Evolutionary conservation across 2,113 vertebrate species (phyloP).

Genomic region (Naja naja): DNA sequence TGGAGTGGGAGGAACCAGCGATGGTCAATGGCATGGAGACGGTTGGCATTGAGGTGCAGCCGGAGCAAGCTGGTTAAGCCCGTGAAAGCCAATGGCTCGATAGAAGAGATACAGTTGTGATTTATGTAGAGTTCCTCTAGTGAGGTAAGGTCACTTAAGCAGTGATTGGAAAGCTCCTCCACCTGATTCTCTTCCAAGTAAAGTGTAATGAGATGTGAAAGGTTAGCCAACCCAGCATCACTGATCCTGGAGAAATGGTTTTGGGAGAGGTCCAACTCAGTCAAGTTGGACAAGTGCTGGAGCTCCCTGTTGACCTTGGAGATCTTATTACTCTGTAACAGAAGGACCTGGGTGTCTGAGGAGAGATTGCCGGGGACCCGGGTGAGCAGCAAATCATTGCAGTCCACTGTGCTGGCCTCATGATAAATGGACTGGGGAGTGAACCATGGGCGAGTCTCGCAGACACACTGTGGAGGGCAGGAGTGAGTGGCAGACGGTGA

Average conservation of each 20-base stretch:
- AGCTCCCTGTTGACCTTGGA: conserved; percentile 70
- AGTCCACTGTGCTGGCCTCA: conserved; percentile 78
- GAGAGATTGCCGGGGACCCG: conserved; percentile 69
- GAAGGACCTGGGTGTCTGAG: conserved; percentile 75
- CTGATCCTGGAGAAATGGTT: conserved; percentile 77
- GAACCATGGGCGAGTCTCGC: conserved; percentile 82
- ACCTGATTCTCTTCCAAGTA: conserved; percentile 82
- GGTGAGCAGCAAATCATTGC: conserved; percentile 77
- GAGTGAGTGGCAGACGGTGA: not conserved
- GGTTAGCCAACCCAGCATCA: conserved; percentile 69
- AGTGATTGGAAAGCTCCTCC: conserved; percentile 72
- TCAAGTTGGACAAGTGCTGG: conserved; percentile 74
- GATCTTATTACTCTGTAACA: conserved; percentile 83
- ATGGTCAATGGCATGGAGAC: conserved; percentile 72
- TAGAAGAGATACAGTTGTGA: conserved; percentile 78
- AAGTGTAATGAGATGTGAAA: conserved; percentile 74
- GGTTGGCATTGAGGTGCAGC: conserved; percentile 81
- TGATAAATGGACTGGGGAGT: conserved; percentile 80
- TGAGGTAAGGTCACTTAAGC: conserved; percentile 72
- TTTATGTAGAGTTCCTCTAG: conserved; percentile 83
- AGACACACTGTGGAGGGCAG: conserved; percentile 79
- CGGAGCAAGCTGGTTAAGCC: conserved; percentile 72
- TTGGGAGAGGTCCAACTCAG: conserved; percentile 80
- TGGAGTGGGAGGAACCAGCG: conserved; percentile 80
- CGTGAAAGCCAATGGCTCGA: conserved; percentile 73